phyloP scores from a whole-genome alignment of 2,888 invertebrate species.

The Petrolisthes manimaculis region DNA sequence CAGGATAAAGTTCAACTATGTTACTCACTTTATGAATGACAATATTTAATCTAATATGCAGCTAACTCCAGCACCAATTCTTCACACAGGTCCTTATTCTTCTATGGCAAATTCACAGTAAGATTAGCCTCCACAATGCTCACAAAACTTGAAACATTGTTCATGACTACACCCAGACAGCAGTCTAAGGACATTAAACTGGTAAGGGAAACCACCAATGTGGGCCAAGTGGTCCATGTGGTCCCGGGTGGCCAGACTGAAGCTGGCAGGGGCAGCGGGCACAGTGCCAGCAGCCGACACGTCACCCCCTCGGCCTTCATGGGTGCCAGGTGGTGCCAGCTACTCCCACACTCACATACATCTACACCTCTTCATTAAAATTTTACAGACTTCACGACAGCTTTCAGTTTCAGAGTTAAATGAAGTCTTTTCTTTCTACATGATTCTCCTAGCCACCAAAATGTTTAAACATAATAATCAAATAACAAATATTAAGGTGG shows the following conservation, averaged over 20 bases:
- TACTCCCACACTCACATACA: conserved; percentile 33
- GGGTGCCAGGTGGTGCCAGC: conserved; percentile 31
- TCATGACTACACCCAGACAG: too few relatives aligned
- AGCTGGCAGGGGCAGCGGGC: conserved; percentile 31
- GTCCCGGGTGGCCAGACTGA: conserved; percentile 49
- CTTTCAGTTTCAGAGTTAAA: too few relatives aligned
- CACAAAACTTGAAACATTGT: too few relatives aligned
- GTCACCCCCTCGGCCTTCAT: conserved; percentile 42
- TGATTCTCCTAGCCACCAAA: neutral
- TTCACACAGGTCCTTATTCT: too few relatives aligned
- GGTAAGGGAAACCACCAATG: conserved; percentile 21
- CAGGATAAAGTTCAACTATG: too few relatives aligned
- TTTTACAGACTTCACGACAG: neutral
- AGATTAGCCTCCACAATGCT: too few relatives aligned
- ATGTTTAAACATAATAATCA: neutral
- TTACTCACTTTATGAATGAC: too few relatives aligned
- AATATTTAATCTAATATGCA: too few relatives aligned
- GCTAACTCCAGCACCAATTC: too few relatives aligned
- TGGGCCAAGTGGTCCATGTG: conserved; percentile 48
- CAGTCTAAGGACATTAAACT: conserved; percentile 15
- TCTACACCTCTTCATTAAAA: conserved; percentile 4
- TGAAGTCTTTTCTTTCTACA: too few relatives aligned
- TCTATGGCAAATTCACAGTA: too few relatives aligned
- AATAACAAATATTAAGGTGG: neutral
- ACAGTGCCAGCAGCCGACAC: conserved; percentile 43